Evolutionary conservation across 2,113 vertebrate genomes (phyloP).

Genomic region (Amia ocellicauda): DNA sequence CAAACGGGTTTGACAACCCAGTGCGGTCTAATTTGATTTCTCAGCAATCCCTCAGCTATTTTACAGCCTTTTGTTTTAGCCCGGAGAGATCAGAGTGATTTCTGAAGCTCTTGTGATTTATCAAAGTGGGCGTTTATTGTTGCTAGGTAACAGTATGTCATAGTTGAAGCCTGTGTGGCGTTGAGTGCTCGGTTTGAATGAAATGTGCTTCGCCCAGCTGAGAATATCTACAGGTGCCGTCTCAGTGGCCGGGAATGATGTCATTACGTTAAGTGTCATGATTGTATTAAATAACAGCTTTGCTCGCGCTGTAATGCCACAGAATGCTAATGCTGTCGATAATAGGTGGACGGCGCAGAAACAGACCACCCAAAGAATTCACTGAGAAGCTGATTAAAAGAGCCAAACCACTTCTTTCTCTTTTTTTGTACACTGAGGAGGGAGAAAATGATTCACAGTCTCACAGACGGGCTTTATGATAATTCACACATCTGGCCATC

Average conservation of each 20-base stretch:
- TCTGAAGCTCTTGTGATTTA: not conserved
- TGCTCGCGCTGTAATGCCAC: not conserved
- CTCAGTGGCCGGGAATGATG: conserved; percentile 11
- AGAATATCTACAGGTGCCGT: too few relatives aligned
- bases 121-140: conserved; percentile 33
- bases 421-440: too few relatives aligned
- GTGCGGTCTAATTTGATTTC: too few relatives aligned
- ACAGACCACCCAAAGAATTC: conserved; percentile 9
- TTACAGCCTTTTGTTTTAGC: too few relatives aligned
- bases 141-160: conserved; percentile 44
- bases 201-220: conserved; percentile 15
- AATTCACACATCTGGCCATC: too few relatives aligned
- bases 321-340: not conserved
- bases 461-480: too few relatives aligned
- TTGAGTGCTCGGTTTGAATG: conserved; percentile 25
- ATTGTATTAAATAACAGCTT: conserved; percentile 1
- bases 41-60: too few relatives aligned
- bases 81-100: too few relatives aligned
- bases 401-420: too few relatives aligned
- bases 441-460: too few relatives aligned
- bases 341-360: not conserved
- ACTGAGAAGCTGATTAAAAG: too few relatives aligned
- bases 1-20: too few relatives aligned
- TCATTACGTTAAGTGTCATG: conserved; percentile 15
- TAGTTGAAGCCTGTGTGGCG: conserved; percentile 25